Evolutionary conservation across 2,888 invertebrate genomes (phyloP), one percentile per base, ranked within the genome.

Genomic region (Willowsia nigromaculata): DNA sequence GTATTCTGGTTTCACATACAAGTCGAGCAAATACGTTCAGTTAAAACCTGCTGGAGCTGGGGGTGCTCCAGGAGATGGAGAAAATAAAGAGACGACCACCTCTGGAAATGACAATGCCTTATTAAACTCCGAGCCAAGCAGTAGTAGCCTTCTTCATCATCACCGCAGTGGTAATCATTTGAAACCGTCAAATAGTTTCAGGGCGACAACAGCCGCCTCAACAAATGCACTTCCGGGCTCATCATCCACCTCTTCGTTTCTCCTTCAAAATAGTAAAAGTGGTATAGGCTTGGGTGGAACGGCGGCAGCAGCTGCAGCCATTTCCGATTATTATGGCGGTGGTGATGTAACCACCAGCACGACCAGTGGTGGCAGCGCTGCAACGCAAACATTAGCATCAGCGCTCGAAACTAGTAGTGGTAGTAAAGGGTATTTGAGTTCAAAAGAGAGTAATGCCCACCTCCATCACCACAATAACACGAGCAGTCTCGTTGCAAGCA

Each of bases 1-100:
- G 94, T 97, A 97, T 94, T 96, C 97, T 40, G 96, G 96, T 68
- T 94, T 97, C 93, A 95, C 95, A 87, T 96, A 96, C 94, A 95
- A 95, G 25, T 91, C 91, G 0, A 92, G 90, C 30, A 91, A 91
- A 59, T 91, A 91, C 85, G 91, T 91, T 5, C 91, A 91, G 80
- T 78, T 91, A 18, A 91, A 91, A 74, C 68, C 91, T 85, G 91
- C 93, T 50, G 89, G 90, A 43, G 59, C 82, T 90, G 90, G 91
- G 86, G 56, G 25, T 25, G 43, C 93, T 92, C 0, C 93, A 92
- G 87, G 90, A 92, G 92, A 92, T 74, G 87, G 91, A 7, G 56
- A 50, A 30, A 83, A 50, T 6, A n/a, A n/a, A n/a, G n/a, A n/a
- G n/a, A n/a, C n/a, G 27, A 33, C 4, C 1, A 9, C 27, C 84